Evolutionary conservation across 2,888 invertebrate genomes (phyloP).

Genomic region (Agrotis segetum): DNA sequence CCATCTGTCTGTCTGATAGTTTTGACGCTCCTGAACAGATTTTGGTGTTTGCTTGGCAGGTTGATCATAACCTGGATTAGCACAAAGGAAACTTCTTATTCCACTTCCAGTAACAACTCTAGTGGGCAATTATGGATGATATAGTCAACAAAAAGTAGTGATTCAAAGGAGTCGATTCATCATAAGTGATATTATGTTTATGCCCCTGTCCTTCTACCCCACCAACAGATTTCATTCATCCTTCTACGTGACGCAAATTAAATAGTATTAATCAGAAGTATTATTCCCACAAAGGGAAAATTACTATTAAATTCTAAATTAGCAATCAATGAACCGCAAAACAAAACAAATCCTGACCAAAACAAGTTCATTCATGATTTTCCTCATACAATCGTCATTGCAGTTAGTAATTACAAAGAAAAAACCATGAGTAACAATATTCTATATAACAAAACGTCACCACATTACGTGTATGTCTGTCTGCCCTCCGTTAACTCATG

Average conservation of each 20-base stretch:
- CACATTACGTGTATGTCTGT: slow-evolving; percentile 48
- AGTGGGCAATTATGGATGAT: too few relatives aligned
- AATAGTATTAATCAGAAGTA: background rate
- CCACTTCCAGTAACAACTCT: too few relatives aligned
- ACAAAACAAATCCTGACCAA: background rate
- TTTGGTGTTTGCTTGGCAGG: too few relatives aligned
- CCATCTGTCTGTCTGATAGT: background rate
- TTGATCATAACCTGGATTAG: too few relatives aligned
- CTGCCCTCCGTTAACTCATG: slow-evolving; percentile 53
- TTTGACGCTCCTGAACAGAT: background rate
- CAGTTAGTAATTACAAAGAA: slow-evolving; percentile 17
- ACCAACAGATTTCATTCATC: background rate
- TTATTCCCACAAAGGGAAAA: background rate
- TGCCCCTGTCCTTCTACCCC: too few relatives aligned
- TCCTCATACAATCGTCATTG: slow-evolving; percentile 25
- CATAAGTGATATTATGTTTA: too few relatives aligned
- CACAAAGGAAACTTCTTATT: too few relatives aligned
- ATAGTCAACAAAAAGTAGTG: background rate
- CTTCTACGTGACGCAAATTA: background rate
- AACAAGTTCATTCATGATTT: slow-evolving; percentile 28
- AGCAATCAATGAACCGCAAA: background rate
- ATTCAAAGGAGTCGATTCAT: background rate
- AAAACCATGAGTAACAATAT: slow-evolving; percentile 44
- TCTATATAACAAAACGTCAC: slow-evolving; percentile 34
- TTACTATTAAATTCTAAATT: background rate